These are phyloP conservation scores for Rhynchopsitta pachyrhyncha DNA, from an alignment of 2,113 vertebrate species.

Conservation along the genomic window DNA sequence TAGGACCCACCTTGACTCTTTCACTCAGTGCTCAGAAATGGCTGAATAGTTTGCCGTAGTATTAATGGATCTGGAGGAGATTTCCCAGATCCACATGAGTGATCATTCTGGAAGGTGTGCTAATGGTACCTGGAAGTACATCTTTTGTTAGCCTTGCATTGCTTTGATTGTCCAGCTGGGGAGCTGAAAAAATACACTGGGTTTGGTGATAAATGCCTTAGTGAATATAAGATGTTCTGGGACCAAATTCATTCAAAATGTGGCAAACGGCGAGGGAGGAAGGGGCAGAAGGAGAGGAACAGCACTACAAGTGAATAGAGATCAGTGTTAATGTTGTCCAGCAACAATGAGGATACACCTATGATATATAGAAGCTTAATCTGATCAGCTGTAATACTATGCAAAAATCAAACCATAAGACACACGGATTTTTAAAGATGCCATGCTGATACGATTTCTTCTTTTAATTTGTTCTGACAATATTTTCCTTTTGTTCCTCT, in stretches of 20 bases:
- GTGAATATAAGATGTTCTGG: not conserved
- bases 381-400: not conserved
- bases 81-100: rapidly evolving
- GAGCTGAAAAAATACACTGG: not conserved
- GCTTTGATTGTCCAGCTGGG: not conserved
- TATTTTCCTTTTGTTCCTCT: not conserved
- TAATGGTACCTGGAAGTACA: not conserved
- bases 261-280: not conserved
- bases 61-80: not conserved
- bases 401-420: not conserved
- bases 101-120: not conserved
- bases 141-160: not conserved
- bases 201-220: not conserved
- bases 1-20: not conserved
- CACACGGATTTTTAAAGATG: not conserved
- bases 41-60: rapidly evolving
- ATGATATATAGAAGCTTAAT: not conserved
- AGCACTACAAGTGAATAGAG: not conserved
- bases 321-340: not conserved
- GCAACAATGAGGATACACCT: not conserved
- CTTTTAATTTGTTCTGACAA: not conserved
- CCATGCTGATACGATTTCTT: not conserved
- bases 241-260: not conserved
- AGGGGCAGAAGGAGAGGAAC: not conserved
- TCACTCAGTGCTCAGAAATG: rapidly evolving